A percentile compares a stretch with the other conserved stretches of the same genome.
Conservation (phyloP, 1,140 invertebrate genomes). For the Lethocerus indicus region DNA sequence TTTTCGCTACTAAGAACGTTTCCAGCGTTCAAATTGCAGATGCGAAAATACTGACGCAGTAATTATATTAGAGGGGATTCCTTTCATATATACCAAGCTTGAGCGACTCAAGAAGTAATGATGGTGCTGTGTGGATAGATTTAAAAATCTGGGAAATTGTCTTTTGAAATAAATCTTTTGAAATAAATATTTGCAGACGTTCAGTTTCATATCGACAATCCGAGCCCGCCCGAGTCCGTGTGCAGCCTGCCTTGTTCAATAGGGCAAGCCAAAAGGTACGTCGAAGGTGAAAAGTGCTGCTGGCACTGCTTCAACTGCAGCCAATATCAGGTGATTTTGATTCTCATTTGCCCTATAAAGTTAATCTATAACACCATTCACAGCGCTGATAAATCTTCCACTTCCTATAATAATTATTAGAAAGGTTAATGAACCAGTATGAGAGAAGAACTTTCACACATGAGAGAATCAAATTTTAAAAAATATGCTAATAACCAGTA, state of each 20-base stretch:
- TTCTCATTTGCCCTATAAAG: not conserved
- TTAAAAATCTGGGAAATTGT: too few species aligned
- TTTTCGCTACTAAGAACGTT: too few species aligned
- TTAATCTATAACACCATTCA: too few species aligned
- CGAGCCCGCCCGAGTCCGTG: slow-evolving; percentile 65
- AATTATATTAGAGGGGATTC: too few species aligned
- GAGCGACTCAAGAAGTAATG: too few species aligned
- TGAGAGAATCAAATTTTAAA: slow-evolving; percentile 10
- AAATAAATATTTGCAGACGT: slow-evolving; percentile 45
- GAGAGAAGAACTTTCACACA: not conserved
- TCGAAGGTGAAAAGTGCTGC: slow-evolving; percentile 83
- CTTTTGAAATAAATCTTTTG: too few species aligned
- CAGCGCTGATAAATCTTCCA: too few species aligned
- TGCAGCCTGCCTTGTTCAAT: slow-evolving; percentile 71
- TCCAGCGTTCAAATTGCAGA: too few species aligned
- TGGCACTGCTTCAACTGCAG: slow-evolving; percentile 93
- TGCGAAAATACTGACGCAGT: too few species aligned
- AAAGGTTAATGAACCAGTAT: not conserved
- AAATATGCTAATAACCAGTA: too few species aligned
- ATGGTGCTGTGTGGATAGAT: too few species aligned
- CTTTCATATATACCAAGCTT: too few species aligned
- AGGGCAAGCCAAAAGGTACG: slow-evolving; percentile 80
- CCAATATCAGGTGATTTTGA: slow-evolving; percentile 57
- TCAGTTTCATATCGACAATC: slow-evolving; percentile 58
- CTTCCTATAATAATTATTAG: not conserved